Evolutionary conservation across 2,113 vertebrate species (phyloP).

Genomic region (Castor canadensis): DNA sequence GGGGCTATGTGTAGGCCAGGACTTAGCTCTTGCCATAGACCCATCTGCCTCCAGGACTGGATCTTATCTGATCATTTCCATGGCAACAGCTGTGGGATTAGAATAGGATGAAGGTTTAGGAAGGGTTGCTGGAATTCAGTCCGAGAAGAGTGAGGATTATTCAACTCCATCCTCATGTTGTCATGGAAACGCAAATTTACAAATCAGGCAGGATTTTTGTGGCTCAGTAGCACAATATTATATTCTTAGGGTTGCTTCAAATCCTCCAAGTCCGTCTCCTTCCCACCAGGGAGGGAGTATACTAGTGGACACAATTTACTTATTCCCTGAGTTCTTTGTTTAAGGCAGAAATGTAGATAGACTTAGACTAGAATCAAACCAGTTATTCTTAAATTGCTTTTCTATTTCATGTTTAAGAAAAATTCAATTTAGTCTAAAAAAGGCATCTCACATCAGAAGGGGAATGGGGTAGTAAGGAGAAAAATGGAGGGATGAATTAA

Average conservation of each 20-base stretch:
- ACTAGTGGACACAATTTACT: slow-evolving; percentile 26
- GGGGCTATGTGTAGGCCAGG: slow-evolving; percentile 78
- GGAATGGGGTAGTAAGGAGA: too few species aligned
- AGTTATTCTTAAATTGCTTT: slow-evolving; percentile 12
- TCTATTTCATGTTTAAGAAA: background rate
- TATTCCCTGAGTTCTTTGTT: background rate
- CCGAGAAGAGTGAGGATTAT: slow-evolving; percentile 86
- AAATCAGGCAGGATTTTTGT: slow-evolving; percentile 82
- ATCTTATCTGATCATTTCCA: slow-evolving; percentile 89
- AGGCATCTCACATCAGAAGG: too few species aligned
- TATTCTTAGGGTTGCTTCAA: slow-evolving; percentile 70
- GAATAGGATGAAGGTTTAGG: slow-evolving; percentile 86
- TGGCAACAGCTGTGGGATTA: slow-evolving; percentile 89
- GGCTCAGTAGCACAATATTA: slow-evolving; percentile 70
- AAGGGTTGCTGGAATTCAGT: slow-evolving; percentile 86
- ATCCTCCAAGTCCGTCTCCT: slow-evolving; percentile 50
- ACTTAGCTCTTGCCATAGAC: slow-evolving; percentile 78
- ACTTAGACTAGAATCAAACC: background rate
- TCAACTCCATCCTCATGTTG: slow-evolving; percentile 81
- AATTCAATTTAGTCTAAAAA: background rate
- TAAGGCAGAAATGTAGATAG: background rate
- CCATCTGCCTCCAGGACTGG: slow-evolving; percentile 85
- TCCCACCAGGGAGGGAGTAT: background rate
- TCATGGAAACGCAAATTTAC: slow-evolving; percentile 86
- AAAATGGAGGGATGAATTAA: too few species aligned